Base-by-base conservation (phyloP, 2,113 vertebrate species). In the Tragelaphus strepsiceros region DNA sequence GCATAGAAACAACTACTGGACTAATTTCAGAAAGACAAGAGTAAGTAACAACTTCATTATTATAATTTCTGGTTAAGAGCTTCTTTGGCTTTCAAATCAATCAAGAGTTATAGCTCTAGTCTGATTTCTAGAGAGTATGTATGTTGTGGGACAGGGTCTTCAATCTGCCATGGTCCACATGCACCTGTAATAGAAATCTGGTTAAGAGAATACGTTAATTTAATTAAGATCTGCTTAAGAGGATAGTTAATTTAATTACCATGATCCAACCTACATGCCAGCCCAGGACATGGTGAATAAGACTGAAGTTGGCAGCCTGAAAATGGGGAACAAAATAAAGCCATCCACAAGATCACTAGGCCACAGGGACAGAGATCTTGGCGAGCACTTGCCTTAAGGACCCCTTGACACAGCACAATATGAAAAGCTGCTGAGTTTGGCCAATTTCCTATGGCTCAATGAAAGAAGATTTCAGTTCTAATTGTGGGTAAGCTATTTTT, bases 401-500 rank as follows among this genome's bases (percentile, higher is more conserved):
- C 39, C 78, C 56, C 51, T 83, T n/a, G 9, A 78, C 93, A 51
- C 35, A 62, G 74, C 67, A 62, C 6, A 15, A 46, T 10, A 13
- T 46, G 96, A 77, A 89, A 95, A 88, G 82, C 78, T 91, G 46
- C 46, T 91, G 91, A 93, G n/a, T 88, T 93, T 91, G 91, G 80
- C 86, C 71, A 90, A 28, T 93, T 86, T 94, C 96, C 92, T 80
- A 39, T 67, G 90, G 87, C 96, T 97, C 95, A 93, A 88, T 95
- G 97, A 96, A 96, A 92, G 91, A 90, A 95, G 43, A 95, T 97
- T 97, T 98, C 64, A 77, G 81, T 96, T 97, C 84, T 96, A 98
- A 98, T 97, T 96, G 96, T 62, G 88, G 90, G 80, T 49, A 77
- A 98, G 88, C 81, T 98, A 97, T 98, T 98, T 98, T 97, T 96